A percentile compares a stretch with the other conserved stretches of the same genome.
These are phyloP conservation scores for Listronotus oregonensis DNA, from an alignment of 1,140 invertebrate species.

Conservation along the genomic window DNA sequence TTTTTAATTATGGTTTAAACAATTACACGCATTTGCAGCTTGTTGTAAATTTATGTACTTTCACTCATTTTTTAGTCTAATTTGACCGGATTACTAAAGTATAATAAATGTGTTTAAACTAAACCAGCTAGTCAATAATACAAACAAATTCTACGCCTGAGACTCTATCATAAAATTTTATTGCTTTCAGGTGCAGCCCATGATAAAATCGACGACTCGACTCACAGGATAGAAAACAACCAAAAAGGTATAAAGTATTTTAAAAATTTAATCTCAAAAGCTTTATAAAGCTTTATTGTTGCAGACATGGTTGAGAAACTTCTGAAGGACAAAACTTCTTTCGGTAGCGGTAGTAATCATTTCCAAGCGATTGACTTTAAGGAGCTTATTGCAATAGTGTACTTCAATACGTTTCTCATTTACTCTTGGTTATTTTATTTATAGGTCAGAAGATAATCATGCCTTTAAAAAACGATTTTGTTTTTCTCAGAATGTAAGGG, in stretches of 20 bases:
- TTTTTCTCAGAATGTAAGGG: no score
- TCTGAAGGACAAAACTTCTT: constrained; percentile 3
- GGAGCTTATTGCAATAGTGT: constrained; percentile 21
- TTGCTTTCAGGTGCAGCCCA: constrained; percentile 30
- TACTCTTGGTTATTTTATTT: no score
- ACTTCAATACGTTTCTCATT: not conserved
- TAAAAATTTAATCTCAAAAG: constrained; percentile 18
- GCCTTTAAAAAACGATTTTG: no score
- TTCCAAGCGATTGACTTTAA: constrained; percentile 17
- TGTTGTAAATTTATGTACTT: no score
- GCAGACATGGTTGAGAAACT: constrained; percentile 22
- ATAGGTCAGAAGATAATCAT: no score
- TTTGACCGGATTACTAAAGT: no score
- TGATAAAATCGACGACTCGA: constrained; percentile 24
- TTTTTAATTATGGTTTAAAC: no score
- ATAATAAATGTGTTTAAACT: not conserved
- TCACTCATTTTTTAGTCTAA: no score
- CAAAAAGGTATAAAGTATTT: constrained; percentile 19
- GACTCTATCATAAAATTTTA: not conserved
- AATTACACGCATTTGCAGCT: no score
- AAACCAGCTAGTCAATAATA: no score
- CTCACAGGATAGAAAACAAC: constrained; percentile 14
- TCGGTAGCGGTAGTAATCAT: constrained; percentile 7
- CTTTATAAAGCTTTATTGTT: constrained; percentile 25
- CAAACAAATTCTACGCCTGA: no score